Conservation (phyloP, 2,888 invertebrate species). For the Agonopterix arenella region DNA sequence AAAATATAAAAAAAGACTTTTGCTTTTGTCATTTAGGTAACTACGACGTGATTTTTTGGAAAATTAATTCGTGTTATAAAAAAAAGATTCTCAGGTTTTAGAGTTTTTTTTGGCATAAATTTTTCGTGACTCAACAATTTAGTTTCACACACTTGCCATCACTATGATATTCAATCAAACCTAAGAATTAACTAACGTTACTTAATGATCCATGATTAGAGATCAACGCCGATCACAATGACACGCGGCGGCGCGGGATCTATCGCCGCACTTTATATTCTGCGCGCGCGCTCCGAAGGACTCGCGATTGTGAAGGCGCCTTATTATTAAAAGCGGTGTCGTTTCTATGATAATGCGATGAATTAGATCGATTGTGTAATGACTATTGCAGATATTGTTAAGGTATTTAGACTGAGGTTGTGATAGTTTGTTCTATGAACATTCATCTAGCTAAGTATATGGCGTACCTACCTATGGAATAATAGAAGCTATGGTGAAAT, state of each 20-base stretch:
- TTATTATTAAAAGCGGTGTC: slow-evolving; percentile 50
- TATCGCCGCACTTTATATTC: slow-evolving; percentile 10
- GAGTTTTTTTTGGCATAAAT: too few species aligned
- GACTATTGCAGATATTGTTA: neutral
- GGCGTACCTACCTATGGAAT: neutral
- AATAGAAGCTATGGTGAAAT: too few species aligned
- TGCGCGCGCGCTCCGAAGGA: slow-evolving; percentile 15
- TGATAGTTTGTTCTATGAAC: too few species aligned
- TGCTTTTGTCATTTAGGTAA: too few species aligned
- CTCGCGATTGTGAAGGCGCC: slow-evolving; percentile 17
- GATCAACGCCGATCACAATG: slow-evolving; percentile 14
- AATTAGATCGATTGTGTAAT: slow-evolving; percentile 3
- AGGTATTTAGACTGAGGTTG: too few species aligned
- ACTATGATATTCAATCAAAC: slow-evolving; percentile 39
- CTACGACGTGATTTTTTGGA: too few species aligned
- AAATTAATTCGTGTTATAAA: too few species aligned
- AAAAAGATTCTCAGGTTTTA: too few species aligned
- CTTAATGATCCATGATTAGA: slow-evolving; percentile 39
- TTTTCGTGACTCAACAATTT: too few species aligned
- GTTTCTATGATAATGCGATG: slow-evolving; percentile 43
- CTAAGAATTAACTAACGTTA: slow-evolving; percentile 24
- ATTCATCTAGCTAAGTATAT: neutral
- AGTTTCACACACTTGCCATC: neutral
- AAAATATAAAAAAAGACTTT: too few species aligned
- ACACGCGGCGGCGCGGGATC: slow-evolving; percentile 14